A percentile compares a stretch with the other conserved stretches of the same genome.
phyloP scores from a whole-genome alignment of 2,888 invertebrate genomes.

The Allacma fusca region DNA sequence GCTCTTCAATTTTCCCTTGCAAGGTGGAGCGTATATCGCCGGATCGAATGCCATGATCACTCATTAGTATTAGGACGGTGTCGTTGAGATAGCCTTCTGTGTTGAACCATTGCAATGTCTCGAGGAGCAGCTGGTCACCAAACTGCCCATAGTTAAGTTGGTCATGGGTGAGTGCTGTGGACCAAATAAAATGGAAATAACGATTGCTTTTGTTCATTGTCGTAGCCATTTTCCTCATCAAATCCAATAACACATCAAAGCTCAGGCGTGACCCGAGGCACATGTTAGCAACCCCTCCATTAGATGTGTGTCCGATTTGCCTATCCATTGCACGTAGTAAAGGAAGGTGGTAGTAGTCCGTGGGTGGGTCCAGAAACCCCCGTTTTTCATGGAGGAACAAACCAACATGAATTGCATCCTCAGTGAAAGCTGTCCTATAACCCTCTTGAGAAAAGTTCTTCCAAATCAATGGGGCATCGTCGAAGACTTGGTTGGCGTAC shows the following conservation, averaged over 20 bases:
- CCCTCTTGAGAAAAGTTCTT: conserved; percentile 18
- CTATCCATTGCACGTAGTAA: conserved; percentile 68
- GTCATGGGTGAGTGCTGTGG: conserved; percentile 84
- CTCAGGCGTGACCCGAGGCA: conserved; percentile 72
- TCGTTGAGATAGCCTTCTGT: conserved; percentile 70
- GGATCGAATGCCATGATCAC: conserved; percentile 91
- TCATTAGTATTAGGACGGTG: conserved; percentile 76
- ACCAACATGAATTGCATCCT: conserved; percentile 81
- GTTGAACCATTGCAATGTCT: conserved; percentile 70
- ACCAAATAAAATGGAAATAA: conserved; percentile 86
- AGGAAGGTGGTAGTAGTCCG: conserved; percentile 86
- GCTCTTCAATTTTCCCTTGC: conserved; percentile 80
- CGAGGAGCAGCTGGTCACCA: conserved; percentile 74
- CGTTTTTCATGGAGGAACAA: conserved; percentile 81
- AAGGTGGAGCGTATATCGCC: conserved; percentile 83
- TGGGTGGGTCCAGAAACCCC: conserved; percentile 80
- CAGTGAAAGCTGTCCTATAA: conserved; percentile 70
- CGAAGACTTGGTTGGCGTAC: background rate
- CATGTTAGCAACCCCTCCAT: conserved; percentile 70
- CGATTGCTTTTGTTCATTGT: conserved; percentile 67
- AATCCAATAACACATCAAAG: conserved; percentile 76
- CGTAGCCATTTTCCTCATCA: conserved; percentile 72
- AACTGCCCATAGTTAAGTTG: conserved; percentile 78
- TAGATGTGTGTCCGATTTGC: conserved; percentile 71
- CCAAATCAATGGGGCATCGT: conserved; percentile 27